Percentiles rank a stretch among this genome's conserved stretches.
phyloP scores from a whole-genome alignment of 2,888 invertebrate species.

The Epiblema foenella region DNA sequence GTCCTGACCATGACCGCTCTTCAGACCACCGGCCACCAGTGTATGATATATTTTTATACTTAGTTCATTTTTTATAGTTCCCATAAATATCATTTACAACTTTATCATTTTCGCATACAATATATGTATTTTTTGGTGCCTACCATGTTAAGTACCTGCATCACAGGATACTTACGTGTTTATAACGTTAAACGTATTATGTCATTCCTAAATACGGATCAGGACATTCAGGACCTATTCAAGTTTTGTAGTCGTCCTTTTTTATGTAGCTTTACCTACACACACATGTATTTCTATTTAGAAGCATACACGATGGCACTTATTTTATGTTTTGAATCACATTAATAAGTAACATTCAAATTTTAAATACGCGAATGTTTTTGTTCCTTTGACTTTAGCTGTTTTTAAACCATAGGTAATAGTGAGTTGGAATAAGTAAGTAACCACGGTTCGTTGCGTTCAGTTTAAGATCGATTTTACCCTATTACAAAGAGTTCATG shows the following conservation, averaged over 20 bases:
- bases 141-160: not conserved
- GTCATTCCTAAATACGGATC: slow-evolving; percentile 17
- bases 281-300: not conserved
- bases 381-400: no score
- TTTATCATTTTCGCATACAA: not conserved
- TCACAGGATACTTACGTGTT: not conserved
- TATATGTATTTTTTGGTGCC: not conserved
- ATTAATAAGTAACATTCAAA: not conserved
- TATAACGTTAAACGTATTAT: slow-evolving; percentile 12
- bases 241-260: not conserved
- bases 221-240: no score
- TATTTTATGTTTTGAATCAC: not conserved
- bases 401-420: no score
- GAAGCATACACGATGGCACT: not conserved
- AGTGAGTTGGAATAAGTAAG: no score
- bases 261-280: no score
- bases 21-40: not conserved
- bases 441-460: no score
- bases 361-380: not conserved
- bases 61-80: not conserved
- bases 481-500: no score
- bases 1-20: not conserved
- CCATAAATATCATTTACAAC: not conserved
- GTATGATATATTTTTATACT: not conserved
- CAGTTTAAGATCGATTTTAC: no score